A percentile compares a stretch with the other conserved stretches of the same genome.
Evolutionary conservation across 2,888 invertebrate species (phyloP).

Genomic region (Pristionchus japonicus): DNA sequence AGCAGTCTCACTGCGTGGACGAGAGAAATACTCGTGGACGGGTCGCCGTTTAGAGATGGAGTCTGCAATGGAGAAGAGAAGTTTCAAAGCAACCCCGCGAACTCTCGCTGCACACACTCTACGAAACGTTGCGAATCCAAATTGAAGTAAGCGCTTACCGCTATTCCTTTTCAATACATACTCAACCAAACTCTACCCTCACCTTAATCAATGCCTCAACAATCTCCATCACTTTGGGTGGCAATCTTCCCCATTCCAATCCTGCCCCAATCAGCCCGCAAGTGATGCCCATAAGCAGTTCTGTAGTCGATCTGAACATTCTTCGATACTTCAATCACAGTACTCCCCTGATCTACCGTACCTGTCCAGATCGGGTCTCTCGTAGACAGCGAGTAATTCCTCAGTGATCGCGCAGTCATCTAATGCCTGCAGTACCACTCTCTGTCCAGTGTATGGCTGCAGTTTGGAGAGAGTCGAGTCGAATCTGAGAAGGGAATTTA

Average conservation of each 20-base stretch:
- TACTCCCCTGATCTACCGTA: no score
- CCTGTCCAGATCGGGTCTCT: neutral
- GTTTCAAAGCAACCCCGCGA: no score
- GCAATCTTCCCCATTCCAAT: neutral
- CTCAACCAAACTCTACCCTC: no score
- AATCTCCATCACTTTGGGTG: neutral
- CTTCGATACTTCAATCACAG: no score
- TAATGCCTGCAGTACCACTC: neutral
- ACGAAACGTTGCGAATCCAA: no score
- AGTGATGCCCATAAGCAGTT: conserved; percentile 1
- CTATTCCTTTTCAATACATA: no score
- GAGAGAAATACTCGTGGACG: neutral
- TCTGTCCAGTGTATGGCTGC: neutral
- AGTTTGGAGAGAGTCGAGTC: conserved; percentile 17
- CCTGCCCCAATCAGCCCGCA: conserved; percentile 13
- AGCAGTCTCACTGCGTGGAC: conserved; percentile 21
- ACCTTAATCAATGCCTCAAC: conserved; percentile 16
- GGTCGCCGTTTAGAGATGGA: neutral
- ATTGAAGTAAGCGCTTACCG: no score
- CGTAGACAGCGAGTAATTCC: neutral
- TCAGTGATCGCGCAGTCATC: conserved; percentile 23
- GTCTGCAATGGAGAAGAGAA: neutral
- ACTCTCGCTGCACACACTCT: no score
- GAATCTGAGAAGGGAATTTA: neutral
- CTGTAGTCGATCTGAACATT: neutral